These are phyloP conservation scores for Mirza zaza DNA, from an alignment of 2,113 vertebrate species.

Conservation along the genomic window DNA sequence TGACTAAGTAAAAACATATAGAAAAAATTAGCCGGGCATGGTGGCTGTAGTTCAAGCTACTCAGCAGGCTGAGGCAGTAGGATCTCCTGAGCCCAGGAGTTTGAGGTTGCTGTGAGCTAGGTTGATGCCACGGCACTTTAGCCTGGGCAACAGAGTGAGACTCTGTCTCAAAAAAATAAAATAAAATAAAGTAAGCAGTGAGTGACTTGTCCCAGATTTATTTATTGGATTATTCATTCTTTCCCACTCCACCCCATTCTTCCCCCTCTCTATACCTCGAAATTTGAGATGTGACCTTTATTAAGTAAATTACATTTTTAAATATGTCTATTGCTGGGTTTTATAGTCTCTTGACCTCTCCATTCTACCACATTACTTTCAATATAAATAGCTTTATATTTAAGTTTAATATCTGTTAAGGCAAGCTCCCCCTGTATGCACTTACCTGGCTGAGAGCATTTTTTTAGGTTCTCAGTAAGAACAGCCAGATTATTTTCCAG, in stretches of 20 bases:
- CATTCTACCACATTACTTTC: not conserved
- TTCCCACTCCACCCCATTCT: not conserved
- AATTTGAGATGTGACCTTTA: not conserved
- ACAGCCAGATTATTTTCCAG: not conserved
- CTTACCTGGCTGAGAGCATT: not conserved
- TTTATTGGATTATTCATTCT: not conserved
- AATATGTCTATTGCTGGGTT: not conserved
- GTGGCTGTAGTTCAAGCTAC: too few relatives aligned
- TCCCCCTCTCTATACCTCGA: not conserved
- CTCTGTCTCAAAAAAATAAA: too few relatives aligned
- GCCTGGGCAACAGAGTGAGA: too few relatives aligned
- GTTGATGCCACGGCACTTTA: too few relatives aligned
- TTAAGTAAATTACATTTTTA: not conserved
- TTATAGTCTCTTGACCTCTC: not conserved
- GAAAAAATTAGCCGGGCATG: too few relatives aligned
- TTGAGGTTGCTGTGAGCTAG: too few relatives aligned
- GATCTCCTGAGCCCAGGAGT: too few relatives aligned
- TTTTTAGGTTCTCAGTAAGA: not conserved
- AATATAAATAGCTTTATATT: not conserved
- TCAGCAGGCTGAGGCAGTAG: too few relatives aligned
- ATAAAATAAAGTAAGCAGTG: too few relatives aligned
- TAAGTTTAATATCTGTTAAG: not conserved
- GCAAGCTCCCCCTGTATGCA: not conserved
- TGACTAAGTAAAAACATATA: too few relatives aligned
- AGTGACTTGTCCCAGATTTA: not conserved